Conservation (phyloP, 2,888 invertebrate genomes). For the Harmothoe impar region DNA sequence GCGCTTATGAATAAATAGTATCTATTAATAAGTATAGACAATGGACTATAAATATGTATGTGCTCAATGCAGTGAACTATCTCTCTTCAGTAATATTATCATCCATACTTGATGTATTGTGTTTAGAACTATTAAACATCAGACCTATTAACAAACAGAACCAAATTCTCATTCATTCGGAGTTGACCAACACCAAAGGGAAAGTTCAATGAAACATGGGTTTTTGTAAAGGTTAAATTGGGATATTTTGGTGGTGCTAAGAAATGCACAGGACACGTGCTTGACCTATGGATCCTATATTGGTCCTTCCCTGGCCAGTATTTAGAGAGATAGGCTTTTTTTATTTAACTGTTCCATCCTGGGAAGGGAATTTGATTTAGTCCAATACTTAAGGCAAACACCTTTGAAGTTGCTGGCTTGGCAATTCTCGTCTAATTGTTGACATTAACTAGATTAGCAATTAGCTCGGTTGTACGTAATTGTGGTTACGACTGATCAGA, state of each 20-base stretch:
- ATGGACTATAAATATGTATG: no score
- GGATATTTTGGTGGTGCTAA: slow-evolving; percentile 6
- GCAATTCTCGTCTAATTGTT: neutral
- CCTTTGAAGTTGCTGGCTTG: slow-evolving; percentile 30
- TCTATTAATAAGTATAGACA: no score
- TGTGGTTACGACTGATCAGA: neutral
- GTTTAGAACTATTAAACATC: no score
- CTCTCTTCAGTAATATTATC: no score
- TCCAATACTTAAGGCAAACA: slow-evolving; percentile 22
- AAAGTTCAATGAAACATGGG: no score
- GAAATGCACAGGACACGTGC: slow-evolving; percentile 4
- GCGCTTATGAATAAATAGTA: no score
- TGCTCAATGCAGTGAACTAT: no score
- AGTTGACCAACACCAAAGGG: no score
- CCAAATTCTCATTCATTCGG: no score
- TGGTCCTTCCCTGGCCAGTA: neutral
- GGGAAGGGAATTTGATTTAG: neutral
- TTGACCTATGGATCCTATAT: slow-evolving; percentile 7
- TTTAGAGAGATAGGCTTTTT: neutral
- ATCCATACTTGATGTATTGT: no score
- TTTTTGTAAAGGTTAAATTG: neutral
- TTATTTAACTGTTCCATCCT: neutral
- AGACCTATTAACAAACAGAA: no score
- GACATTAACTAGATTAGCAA: slow-evolving; percentile 23
- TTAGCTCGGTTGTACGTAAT: neutral